Percentiles rank a stretch among this genome's conserved stretches.
Conservation (phyloP, 1,140 invertebrate genomes). For the Phymorhynchus buccinoides region DNA sequence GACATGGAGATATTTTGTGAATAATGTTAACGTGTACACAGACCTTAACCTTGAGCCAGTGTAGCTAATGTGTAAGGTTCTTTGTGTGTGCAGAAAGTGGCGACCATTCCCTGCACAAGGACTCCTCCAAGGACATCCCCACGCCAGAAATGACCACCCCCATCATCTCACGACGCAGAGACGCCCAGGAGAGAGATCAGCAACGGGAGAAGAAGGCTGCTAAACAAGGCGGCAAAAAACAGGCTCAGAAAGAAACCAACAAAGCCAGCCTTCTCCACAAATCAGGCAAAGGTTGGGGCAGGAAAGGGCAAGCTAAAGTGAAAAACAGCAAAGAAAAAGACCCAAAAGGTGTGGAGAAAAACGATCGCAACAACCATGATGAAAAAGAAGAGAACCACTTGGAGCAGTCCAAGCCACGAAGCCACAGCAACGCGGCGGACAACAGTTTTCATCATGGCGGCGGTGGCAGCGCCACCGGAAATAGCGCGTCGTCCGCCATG, state of each 20-base stretch:
- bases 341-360: too few species aligned
- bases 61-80: too few species aligned
- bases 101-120: neutral
- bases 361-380: too few species aligned
- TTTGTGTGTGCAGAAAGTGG: slow-evolving; percentile 12
- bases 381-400: neutral
- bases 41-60: too few species aligned
- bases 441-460: slow-evolving; percentile 21
- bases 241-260: neutral
- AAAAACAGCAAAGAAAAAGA: neutral
- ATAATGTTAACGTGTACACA: too few species aligned
- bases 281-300: too few species aligned
- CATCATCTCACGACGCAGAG: neutral
- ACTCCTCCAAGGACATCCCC: neutral
- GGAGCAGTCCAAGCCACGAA: slow-evolving; percentile 6
- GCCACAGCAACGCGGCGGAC: neutral
- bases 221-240: neutral
- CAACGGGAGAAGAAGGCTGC: neutral
- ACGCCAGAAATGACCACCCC: neutral
- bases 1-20: too few species aligned
- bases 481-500: neutral
- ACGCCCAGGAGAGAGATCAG: neutral
- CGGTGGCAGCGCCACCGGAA: too few species aligned
- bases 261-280: too few species aligned
- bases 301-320: neutral